Evolutionary conservation across 2,888 invertebrate genomes (phyloP).

Genomic region (Drosophila villosipedis): DNA sequence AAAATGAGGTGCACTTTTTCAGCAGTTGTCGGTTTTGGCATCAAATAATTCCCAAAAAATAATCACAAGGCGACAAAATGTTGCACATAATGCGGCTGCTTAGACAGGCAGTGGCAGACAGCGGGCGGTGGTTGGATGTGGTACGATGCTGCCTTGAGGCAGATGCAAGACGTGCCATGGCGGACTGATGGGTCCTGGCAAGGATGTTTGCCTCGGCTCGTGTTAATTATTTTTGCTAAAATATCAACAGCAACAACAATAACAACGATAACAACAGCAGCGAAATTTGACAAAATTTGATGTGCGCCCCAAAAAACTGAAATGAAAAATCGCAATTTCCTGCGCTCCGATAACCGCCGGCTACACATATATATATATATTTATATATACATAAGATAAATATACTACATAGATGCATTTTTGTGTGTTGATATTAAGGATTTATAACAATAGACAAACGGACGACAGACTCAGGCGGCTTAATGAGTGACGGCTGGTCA

Average conservation of each 20-base stretch:
- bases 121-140: not conserved
- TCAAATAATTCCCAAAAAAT: slow-evolving; percentile 69
- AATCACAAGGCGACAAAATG: slow-evolving; percentile 76
- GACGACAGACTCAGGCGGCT: slow-evolving; percentile 65
- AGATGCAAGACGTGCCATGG: slow-evolving; percentile 28
- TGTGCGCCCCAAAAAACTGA: slow-evolving; percentile 66
- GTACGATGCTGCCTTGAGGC: slow-evolving; percentile 45
- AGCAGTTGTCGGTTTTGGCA: slow-evolving; percentile 41
- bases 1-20: slow-evolving; percentile 72
- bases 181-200: slow-evolving; percentile 26
- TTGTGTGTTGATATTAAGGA: slow-evolving; percentile 27
- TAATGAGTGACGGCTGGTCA: slow-evolving; percentile 79
- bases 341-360: slow-evolving; percentile 71
- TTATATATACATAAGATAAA: not conserved
- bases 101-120: slow-evolving; percentile 35
- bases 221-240: slow-evolving; percentile 78
- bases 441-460: slow-evolving; percentile 50
- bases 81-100: slow-evolving; percentile 74
- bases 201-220: slow-evolving; percentile 41
- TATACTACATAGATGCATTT: slow-evolving; percentile 7
- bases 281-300: slow-evolving; percentile 76
- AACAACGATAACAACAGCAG: slow-evolving; percentile 44
- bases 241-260: slow-evolving; percentile 53
- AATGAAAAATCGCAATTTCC: slow-evolving; percentile 80
- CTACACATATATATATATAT: slow-evolving; percentile 48